A percentile compares a stretch with the other conserved stretches of the same genome.
Conservation (phyloP, 1,140 invertebrate species). For the Procambarus virginalis region DNA sequence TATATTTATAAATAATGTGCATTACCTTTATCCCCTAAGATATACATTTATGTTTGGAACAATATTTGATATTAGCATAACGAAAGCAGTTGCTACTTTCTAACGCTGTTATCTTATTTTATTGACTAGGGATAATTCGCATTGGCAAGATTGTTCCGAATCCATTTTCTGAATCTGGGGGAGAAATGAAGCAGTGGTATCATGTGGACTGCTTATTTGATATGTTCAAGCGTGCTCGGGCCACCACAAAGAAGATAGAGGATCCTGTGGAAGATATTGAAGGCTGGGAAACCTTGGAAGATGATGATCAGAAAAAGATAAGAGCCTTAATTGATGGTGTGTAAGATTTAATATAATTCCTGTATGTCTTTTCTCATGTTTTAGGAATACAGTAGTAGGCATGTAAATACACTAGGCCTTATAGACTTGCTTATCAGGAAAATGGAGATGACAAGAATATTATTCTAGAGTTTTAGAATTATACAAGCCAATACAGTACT, state of each 20-base stretch:
- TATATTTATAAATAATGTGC: no score
- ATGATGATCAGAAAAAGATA: conserved; percentile 82
- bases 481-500: no score
- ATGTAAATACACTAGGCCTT: no score
- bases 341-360: background rate
- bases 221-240: conserved; percentile 84
- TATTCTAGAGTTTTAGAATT: no score
- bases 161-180: conserved; percentile 83
- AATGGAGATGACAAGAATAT: no score
- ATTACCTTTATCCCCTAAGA: no score
- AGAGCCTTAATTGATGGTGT: conserved; percentile 76
- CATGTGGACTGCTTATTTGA: conserved; percentile 88
- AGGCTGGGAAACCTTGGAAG: conserved; percentile 82
- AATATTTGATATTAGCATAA: no score
- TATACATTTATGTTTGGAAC: no score
- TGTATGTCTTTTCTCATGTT: no score
- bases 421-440: no score
- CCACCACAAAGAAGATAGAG: conserved; percentile 88
- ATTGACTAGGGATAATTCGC: conserved; percentile 71
- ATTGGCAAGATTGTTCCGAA: conserved; percentile 82
- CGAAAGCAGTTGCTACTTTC: background rate
- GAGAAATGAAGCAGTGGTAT: conserved; percentile 90
- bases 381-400: no score
- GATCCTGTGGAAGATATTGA: conserved; percentile 83
- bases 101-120: background rate